Conservation (phyloP, 1,140 invertebrate genomes). For the Cotesia vestalis region DNA sequence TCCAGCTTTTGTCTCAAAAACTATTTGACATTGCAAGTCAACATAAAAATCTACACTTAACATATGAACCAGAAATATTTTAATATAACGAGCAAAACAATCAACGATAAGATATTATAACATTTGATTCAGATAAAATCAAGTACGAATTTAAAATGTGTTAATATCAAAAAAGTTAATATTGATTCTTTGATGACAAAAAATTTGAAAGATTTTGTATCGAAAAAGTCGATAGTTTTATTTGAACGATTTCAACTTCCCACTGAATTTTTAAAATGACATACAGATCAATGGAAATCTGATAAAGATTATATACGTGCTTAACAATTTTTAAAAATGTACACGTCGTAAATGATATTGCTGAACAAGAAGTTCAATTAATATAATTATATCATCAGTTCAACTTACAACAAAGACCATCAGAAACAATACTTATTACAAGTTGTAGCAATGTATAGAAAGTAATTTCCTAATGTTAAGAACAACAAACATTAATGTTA, state of each 20-base stretch:
- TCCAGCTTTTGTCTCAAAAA: conserved; percentile 20
- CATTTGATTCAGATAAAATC: conserved; percentile 20
- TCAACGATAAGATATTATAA: conserved; percentile 18
- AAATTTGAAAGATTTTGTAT: conserved; percentile 30
- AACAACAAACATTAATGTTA: conserved; percentile 11
- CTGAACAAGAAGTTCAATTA: background rate
- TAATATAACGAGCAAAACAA: conserved; percentile 1
- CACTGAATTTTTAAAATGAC: conserved; percentile 8
- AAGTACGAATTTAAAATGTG: background rate
- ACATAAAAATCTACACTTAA: conserved; percentile 19
- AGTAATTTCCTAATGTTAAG: conserved; percentile 24
- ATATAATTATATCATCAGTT: conserved; percentile 24
- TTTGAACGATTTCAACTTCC: conserved; percentile 9
- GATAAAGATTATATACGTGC: conserved; percentile 15
- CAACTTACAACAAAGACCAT: conserved; percentile 19
- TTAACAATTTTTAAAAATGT: conserved; percentile 18
- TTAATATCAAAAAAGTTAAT: background rate
- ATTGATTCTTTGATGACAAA: background rate
- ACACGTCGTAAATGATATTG: conserved; percentile 12
- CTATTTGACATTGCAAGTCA: conserved; percentile 22
- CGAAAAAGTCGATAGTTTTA: background rate
- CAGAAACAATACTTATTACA: conserved; percentile 24
- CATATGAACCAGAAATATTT: conserved; percentile 18
- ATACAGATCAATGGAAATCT: conserved; percentile 20
- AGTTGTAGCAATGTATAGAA: background rate